A percentile compares a stretch with the other conserved stretches of the same genome.
Conservation (phyloP, 2,888 invertebrate species). For the Acholoe squamosa region DNA sequence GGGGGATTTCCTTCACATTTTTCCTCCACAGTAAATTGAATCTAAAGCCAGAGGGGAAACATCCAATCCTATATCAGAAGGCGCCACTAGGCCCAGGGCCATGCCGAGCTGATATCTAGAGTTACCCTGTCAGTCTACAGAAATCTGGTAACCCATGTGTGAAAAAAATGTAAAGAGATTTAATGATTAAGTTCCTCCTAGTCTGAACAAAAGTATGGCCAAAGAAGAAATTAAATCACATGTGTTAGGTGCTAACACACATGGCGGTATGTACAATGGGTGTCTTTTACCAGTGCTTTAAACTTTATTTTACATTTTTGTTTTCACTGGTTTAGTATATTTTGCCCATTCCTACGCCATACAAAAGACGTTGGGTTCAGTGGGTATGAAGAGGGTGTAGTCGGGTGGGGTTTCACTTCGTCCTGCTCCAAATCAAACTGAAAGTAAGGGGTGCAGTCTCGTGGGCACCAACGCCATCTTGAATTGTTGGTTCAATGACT, state of each 20-base stretch:
- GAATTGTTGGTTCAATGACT: no score
- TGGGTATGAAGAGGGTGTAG: background rate
- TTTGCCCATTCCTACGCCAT: background rate
- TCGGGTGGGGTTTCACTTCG: no score
- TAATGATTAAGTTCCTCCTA: background rate
- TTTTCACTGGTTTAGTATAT: background rate
- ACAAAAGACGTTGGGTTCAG: slow-evolving; percentile 1
- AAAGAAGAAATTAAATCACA: background rate
- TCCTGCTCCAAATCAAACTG: no score
- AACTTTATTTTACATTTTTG: background rate
- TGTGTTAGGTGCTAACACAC: background rate
- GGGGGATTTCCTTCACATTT: slow-evolving; percentile 27
- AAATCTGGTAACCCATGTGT: background rate
- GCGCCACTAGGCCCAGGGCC: background rate
- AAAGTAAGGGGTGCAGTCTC: no score
- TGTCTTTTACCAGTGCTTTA: background rate
- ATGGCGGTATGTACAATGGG: background rate
- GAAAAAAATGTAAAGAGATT: background rate
- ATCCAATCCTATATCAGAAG: slow-evolving; percentile 30
- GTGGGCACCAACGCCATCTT: no score
- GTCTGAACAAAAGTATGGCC: background rate
- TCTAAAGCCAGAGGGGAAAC: slow-evolving; percentile 37
- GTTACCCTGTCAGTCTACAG: background rate
- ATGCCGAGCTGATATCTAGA: background rate
- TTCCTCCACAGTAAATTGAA: background rate